Conservation (phyloP, 2,888 invertebrate species). For the Drepanosiphum platanoidis region DNA sequence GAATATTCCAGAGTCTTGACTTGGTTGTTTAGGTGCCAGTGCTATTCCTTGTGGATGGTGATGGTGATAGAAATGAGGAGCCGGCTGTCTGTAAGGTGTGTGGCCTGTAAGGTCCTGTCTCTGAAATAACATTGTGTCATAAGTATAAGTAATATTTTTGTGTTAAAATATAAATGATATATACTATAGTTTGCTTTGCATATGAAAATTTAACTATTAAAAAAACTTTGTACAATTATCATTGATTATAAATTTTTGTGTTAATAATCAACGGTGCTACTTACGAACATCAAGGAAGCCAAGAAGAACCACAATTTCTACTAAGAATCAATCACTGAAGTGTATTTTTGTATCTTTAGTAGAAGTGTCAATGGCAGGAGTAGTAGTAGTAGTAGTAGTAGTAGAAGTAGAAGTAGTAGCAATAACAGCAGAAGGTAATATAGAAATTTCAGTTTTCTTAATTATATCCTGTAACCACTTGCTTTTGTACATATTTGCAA, state of each 20-base stretch:
- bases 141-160: neutral
- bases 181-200: neutral
- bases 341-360: conserved; percentile 34
- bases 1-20: conserved; percentile 74
- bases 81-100: conserved; percentile 69
- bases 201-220: neutral
- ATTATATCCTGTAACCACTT: conserved; percentile 56
- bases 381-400: conserved; percentile 14
- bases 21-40: conserved; percentile 67
- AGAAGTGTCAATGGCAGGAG: neutral
- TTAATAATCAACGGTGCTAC: conserved; percentile 25
- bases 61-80: conserved; percentile 67
- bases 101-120: conserved; percentile 68
- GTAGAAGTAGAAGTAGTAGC: conserved; percentile 11
- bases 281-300: conserved; percentile 41
- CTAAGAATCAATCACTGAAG: conserved; percentile 41
- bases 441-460: neutral
- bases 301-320: conserved; percentile 10
- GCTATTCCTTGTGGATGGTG: conserved; percentile 66
- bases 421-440: conserved; percentile 9
- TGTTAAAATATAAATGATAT: no score
- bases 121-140: conserved; percentile 63
- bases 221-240: neutral
- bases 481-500: conserved; percentile 53
- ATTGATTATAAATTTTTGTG: conserved; percentile 3